Base-by-base conservation (phyloP, 1,140 invertebrate genomes). In the Lasioglossum baleicum region DNA sequence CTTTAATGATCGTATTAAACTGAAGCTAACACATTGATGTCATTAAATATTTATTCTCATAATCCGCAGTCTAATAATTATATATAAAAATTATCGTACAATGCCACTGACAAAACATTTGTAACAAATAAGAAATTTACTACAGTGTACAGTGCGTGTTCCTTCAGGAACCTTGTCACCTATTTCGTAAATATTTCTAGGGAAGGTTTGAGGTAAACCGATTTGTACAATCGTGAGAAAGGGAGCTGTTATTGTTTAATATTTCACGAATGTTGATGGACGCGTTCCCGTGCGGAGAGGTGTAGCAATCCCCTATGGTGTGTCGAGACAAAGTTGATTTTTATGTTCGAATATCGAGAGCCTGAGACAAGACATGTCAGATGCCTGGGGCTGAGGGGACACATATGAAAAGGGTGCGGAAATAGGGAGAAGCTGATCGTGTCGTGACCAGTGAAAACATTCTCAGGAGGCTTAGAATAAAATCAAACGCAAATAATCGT, bases 341-440 rank as follows among this genome's bases (percentile, higher is more conserved):
- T 93, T 93, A 92, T 92, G 92, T 92, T 92, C 88, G 88, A 90
- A 90, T 92, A 92, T 92, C 90, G 91, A 91, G 84, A 90, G 88
- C 83, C 87, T 88, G 82, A 85, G 87, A 89, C 89, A 88, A 89
- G 89, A 87, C 88, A 83, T 90, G 89, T 88, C 88, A 88, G 87
- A 90, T 89, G 87, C 88, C 86, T 75, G 80, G 81, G 88, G 85
- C 76, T 83, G 87, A 87, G 90, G 88, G 89, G 81, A 90, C 88
- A 88, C 80, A 87, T 88, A 88, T 88, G 86, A 89, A 88, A 90
- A 90, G 88, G 88, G 90, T 90, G 87, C 69, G 86, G 82, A 85
- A 88, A 79, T 81, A 87, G 90, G 82, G 83, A 87, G 80, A 80
- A 76, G 44, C 75, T 76, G 73, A 84, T 84, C 80, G 65, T 58